Base-by-base conservation (phyloP, 2,888 invertebrate species). In the Ptilodon capucinus region DNA sequence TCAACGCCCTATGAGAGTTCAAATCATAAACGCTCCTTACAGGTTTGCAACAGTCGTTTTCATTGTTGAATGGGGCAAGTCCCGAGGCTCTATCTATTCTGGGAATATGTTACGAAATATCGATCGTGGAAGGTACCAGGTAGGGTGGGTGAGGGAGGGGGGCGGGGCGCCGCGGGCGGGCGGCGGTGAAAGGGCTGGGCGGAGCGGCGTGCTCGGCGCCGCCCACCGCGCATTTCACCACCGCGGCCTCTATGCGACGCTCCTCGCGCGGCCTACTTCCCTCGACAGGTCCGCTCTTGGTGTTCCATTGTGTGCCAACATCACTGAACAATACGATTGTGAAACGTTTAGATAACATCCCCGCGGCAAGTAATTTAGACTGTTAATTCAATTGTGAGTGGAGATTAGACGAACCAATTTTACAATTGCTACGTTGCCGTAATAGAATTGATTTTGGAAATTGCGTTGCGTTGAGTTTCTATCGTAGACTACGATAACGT, bases 141-240 rank as follows among this genome's bases (percentile, higher is more conserved):
- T 25, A 50, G 42, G 48, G 81, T 81, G 83, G 82, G 78, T 81
- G 79, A 79, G 79, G 77, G 81, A 38, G n/a, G 38, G 78, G 77
- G 81, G 78, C 74, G 79, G 75, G 76, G 79, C 78, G 78, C 76
- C 70, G 77, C 76, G 78, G 86, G 86, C 86, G 88, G 86, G 80
- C 84, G 83, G 76, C 42, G 83, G 86, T 87, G 86, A 87, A 86
- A 86, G 87, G 86, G 84, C 86, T 84, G 86, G 88, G 86, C 86
- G 87, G 85, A 70, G 84, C 87, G 78, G 84, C 87, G 85, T 86
- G 86, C 77, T 56, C 82, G 81, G 84, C 76, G 76, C 88, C 86
- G 84, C 89, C 88, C 82, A 86, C 81, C 75, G 64, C 63, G 53
- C 83, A 84, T 90, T 90, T 89, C 90, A 88, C 89, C 90, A 90